Base-by-base conservation (phyloP, 2,113 vertebrate genomes). In the Mola mola region DNA sequence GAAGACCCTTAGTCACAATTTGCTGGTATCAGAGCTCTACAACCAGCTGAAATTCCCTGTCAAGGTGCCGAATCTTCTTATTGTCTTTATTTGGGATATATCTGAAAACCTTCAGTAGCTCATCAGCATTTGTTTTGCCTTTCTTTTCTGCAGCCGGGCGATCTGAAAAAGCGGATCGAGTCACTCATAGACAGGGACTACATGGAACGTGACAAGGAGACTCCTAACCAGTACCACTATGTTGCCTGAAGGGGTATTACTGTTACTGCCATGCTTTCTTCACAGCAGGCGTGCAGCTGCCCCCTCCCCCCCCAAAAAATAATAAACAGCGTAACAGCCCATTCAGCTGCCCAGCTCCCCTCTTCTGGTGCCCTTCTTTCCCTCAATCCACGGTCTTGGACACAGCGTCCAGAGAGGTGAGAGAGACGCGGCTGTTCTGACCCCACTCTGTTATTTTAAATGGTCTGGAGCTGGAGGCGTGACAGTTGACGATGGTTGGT, bases 111-210 rank as follows among this genome's bases (percentile, higher is more conserved):
- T n/a, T n/a, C n/a, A n/a, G n/a, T n/a, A n/a, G n/a, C n/a, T n/a
- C n/a, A n/a, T n/a, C n/a, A n/a, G n/a, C n/a, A n/a, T n/a, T n/a
- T n/a, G n/a, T n/a, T n/a, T n/a, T 51, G 36, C 1, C n/a, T 52
- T 22, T 41, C 41, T 25, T 63, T 25, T 75, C 36, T 33, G 8
- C 78, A 99, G 96, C 95, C 96, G 66, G 96, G 95, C 53, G 96
- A 98, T 75, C 91, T 98, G 86, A 98, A 98, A 90, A 98, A 99
- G 86, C 91, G 95, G 48, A 96, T 98, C 8, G 96, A 98, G 86
- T 98, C 96, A 9, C 95, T 98, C 53, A 98, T 99, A 79, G 96
- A 99, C 82, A 93, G 97, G 91, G 96, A 98, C 91, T 98, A 97
- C 84, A 98, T 99, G 97, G 96, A 99, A 73, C 92, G 96, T 43